phyloP scores from a whole-genome alignment of 1,140 invertebrate species.

The Littorina saxatilis region DNA sequence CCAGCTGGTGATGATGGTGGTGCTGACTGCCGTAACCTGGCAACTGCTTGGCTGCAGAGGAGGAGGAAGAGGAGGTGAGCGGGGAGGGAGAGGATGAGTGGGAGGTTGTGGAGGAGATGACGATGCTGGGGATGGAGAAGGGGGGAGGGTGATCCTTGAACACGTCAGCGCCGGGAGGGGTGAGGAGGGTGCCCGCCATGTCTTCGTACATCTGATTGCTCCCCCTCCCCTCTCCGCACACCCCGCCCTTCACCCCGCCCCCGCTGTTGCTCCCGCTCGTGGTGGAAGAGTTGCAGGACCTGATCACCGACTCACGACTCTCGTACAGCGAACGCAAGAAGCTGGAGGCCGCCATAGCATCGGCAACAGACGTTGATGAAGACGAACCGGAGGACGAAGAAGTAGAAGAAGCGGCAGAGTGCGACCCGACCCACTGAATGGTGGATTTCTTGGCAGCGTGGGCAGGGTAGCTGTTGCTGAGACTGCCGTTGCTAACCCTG shows the following conservation, averaged over 20 bases:
- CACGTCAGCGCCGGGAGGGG: constrained; percentile 83
- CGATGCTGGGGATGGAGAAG: constrained; percentile 61
- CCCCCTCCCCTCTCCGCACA: constrained; percentile 11
- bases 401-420: constrained; percentile 70
- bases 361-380: constrained; percentile 63
- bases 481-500: neutral
- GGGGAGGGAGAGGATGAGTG: constrained; percentile 35
- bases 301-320: constrained; percentile 94
- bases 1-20: too few species aligned
- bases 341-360: constrained; percentile 86
- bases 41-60: constrained; percentile 11
- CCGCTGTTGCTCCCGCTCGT: constrained; percentile 31
- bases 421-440: constrained; percentile 94
- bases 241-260: neutral
- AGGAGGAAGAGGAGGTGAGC: constrained; percentile 33
- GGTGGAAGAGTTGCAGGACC: constrained; percentile 77
- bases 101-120: constrained; percentile 32
- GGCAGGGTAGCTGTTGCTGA: constrained; percentile 81
- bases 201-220: constrained; percentile 67
- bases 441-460: constrained; percentile 83
- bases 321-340: constrained; percentile 92
- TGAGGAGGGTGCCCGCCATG: constrained; percentile 84
- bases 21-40: neutral
- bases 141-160: constrained; percentile 80
- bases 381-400: constrained; percentile 62